Percentiles rank a stretch among this genome's conserved stretches.
Evolutionary conservation across 1,140 invertebrate species (phyloP).

Genomic region (Vollenhovia emeryi): DNA sequence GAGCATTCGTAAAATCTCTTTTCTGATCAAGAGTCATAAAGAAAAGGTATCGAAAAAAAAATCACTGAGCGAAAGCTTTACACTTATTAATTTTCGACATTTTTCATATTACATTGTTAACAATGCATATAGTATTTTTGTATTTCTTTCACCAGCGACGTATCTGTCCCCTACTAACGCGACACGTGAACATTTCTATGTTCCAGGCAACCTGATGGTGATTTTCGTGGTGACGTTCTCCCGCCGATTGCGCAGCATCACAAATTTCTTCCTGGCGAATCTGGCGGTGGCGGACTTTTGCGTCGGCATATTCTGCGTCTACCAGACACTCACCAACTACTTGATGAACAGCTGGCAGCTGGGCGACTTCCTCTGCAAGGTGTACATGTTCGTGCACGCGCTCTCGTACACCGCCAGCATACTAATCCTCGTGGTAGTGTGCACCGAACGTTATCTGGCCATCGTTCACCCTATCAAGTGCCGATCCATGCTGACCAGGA

Average conservation of each 20-base stretch:
- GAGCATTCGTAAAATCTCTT: background rate
- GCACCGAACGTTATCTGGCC: slow-evolving; percentile 93
- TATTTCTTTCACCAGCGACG: background rate
- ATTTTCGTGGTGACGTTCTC: slow-evolving; percentile 93
- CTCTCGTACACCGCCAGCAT: slow-evolving; percentile 93
- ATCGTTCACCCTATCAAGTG: slow-evolving; percentile 93
- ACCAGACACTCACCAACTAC: slow-evolving; percentile 93
- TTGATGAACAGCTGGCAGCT: slow-evolving; percentile 92
- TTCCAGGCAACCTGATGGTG: slow-evolving; percentile 92
- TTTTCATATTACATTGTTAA: background rate
- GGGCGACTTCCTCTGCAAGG: slow-evolving; percentile 92
- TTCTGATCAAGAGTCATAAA: too few species aligned
- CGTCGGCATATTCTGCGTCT: slow-evolving; percentile 94
- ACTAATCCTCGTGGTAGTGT: slow-evolving; percentile 92
- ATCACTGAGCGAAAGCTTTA: too few species aligned
- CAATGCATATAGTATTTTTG: too few species aligned
- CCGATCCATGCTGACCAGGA: slow-evolving; percentile 91
- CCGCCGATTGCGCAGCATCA: slow-evolving; percentile 91
- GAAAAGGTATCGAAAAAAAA: too few species aligned
- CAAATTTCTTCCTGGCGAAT: slow-evolving; percentile 94
- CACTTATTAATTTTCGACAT: too few species aligned
- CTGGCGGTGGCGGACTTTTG: slow-evolving; percentile 93
- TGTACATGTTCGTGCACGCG: slow-evolving; percentile 93
- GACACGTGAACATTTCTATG: slow-evolving; percentile 43
- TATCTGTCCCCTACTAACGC: background rate